phyloP scores from a whole-genome alignment of 2,888 invertebrate genomes.

The Mongoloraphidia duomilia region DNA sequence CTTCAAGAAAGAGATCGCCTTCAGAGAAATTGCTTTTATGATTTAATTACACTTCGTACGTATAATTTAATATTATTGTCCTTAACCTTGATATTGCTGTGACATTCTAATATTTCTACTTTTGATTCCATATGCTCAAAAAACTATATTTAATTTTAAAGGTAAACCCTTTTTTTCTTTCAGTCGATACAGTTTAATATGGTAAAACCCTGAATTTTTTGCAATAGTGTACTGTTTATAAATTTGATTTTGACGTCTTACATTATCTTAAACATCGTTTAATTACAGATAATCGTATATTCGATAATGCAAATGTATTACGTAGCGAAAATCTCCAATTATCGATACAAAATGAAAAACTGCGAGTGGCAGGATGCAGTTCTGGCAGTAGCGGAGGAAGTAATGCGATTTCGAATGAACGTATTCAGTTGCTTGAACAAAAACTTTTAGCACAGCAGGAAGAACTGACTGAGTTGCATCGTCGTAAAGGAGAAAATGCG shows the following conservation, averaged over 20 bases:
- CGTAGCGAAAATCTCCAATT: slow-evolving; percentile 74
- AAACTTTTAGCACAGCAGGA: slow-evolving; percentile 79
- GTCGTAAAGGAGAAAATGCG: slow-evolving; percentile 80
- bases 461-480: slow-evolving; percentile 80
- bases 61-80: slow-evolving; percentile 17
- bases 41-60: slow-evolving; percentile 72
- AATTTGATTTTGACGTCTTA: slow-evolving; percentile 1
- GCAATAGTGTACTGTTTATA: background rate
- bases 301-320: slow-evolving; percentile 68
- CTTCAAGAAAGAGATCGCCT: slow-evolving; percentile 59
- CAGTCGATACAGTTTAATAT: background rate
- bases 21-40: slow-evolving; percentile 62
- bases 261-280: background rate
- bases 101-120: slow-evolving; percentile 8
- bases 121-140: background rate
- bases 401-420: slow-evolving; percentile 32
- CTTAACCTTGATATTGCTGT: slow-evolving; percentile 9
- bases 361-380: slow-evolving; percentile 42
- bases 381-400: slow-evolving; percentile 21
- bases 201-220: background rate
- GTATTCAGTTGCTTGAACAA: slow-evolving; percentile 65
- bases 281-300: slow-evolving; percentile 64
- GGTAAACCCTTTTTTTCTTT: background rate
- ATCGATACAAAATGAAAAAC: slow-evolving; percentile 71
- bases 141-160: background rate